phyloP scores from a whole-genome alignment of 2,888 invertebrate genomes.

The Cheilosia impressa region DNA sequence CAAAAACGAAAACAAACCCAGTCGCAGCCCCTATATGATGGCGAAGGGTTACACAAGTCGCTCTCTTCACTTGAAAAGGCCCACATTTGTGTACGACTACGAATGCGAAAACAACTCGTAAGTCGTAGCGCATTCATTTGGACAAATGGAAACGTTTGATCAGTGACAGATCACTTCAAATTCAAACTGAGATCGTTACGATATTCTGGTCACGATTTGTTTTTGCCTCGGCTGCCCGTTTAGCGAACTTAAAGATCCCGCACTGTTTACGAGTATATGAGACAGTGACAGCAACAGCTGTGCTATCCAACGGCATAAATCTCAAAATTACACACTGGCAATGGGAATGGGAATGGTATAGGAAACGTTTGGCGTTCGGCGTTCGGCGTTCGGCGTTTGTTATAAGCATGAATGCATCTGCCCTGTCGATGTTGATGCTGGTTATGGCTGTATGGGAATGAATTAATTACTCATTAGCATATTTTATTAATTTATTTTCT shows the following conservation, averaged over 20 bases:
- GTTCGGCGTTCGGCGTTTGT: not conserved
- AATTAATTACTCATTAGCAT: conserved; percentile 73
- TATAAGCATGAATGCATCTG: not conserved
- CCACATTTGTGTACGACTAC: conserved; percentile 26
- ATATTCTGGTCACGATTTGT: conserved; percentile 31
- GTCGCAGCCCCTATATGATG: conserved; percentile 17
- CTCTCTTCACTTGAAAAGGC: conserved; percentile 27
- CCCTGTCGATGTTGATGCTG: conserved; percentile 35
- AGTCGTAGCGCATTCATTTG: conserved; percentile 19
- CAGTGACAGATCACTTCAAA: conserved; percentile 59
- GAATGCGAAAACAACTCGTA: conserved; percentile 12
- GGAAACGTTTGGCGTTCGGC: not conserved
- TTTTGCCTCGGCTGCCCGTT: not conserved
- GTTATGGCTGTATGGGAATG: conserved; percentile 63
- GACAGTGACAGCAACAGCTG: conserved; percentile 4
- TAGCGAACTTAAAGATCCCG: conserved; percentile 10
- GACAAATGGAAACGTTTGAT: conserved; percentile 57
- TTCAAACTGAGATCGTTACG: conserved; percentile 38
- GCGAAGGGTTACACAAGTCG: conserved; percentile 40
- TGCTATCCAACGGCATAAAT: not conserved
- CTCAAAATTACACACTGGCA: not conserved
- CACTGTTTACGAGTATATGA: not conserved
- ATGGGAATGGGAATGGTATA: not conserved
- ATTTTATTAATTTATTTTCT: conserved; percentile 69
- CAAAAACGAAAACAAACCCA: not conserved